These are phyloP conservation scores for Chloromyia formosa DNA, from an alignment of 2,888 invertebrate species.

Conservation along the genomic window DNA sequence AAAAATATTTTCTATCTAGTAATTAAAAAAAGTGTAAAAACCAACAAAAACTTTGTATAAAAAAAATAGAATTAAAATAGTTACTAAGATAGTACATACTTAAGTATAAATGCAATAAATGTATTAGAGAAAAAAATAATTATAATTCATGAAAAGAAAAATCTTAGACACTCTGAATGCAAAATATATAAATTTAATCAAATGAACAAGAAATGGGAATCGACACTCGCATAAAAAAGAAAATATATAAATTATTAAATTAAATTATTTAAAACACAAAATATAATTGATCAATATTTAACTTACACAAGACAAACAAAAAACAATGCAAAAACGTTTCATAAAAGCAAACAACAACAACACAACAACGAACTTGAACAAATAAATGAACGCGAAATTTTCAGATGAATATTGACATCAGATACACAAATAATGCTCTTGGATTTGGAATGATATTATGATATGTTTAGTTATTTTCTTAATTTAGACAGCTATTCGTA, in stretches of 20 bases:
- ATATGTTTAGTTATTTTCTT: too few relatives aligned
- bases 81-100: neutral
- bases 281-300: constrained; percentile 26
- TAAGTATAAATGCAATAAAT: constrained; percentile 20
- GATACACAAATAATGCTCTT: too few relatives aligned
- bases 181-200: constrained; percentile 31
- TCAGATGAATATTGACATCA: too few relatives aligned
- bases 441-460: too few relatives aligned
- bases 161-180: neutral
- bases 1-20: constrained; percentile 2
- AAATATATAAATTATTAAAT: constrained; percentile 10
- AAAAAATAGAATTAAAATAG: constrained; percentile 28
- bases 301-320: constrained; percentile 21
- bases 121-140: constrained; percentile 16
- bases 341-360: constrained; percentile 9
- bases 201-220: constrained; percentile 43
- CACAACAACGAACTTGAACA: too few relatives aligned
- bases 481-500: too few relatives aligned
- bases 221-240: constrained; percentile 47
- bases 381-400: too few relatives aligned
- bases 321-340: constrained; percentile 1
- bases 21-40: constrained; percentile 31
- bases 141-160: neutral
- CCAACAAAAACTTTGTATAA: constrained; percentile 28
- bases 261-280: constrained; percentile 37